Evolutionary conservation across 1,140 invertebrate species (phyloP), one percentile per base, ranked within the genome.

Genomic region (Drosophila bocki): DNA sequence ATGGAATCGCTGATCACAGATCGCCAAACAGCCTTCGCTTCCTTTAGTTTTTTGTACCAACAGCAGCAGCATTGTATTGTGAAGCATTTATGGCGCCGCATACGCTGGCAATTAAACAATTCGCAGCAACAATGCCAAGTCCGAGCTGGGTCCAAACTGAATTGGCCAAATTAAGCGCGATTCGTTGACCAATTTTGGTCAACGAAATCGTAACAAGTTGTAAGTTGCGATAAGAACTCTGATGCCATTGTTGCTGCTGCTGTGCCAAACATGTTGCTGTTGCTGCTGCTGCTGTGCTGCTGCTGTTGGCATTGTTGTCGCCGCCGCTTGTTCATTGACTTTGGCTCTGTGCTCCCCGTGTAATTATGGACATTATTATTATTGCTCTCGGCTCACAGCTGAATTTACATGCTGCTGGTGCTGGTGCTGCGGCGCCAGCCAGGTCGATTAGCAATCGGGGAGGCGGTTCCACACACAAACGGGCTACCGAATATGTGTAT

Each of bases 121-220:
- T 83, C 69, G 78, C 83, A 80, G 60, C 74, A 81, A 86, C 82
- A 85, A 88, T 83, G 84, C 77, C 64, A 17, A 35, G 32, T 33
- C 17, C 33, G 13, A 64, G 39, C 35, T 22, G 11, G 51, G 51
- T 19, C 51, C 51, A 13, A 37, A 33, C 53, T 51, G 63, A 70
- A 45, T 56, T 88, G 84, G 84, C 84, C 84, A 88, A 88, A 88
- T 88, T 84, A 84, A 78, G 84, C 75, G 51, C 51, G 13, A 54
- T 22, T 37, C 75, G 58, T 51, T 90, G 78, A 47, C 84, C 85
- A 90, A 90, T 84, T 68, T 81, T 88, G 84, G 84, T 81, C 85
- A 88, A 85, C 80, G 85, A 80, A 88, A 90, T 90, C 81, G 84
- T 78, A 90, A 88, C 84, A 88, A 88, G 84, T 88, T 90, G 85